Conservation (phyloP, 2,888 invertebrate genomes). For the Standfussiana lucernea region DNA sequence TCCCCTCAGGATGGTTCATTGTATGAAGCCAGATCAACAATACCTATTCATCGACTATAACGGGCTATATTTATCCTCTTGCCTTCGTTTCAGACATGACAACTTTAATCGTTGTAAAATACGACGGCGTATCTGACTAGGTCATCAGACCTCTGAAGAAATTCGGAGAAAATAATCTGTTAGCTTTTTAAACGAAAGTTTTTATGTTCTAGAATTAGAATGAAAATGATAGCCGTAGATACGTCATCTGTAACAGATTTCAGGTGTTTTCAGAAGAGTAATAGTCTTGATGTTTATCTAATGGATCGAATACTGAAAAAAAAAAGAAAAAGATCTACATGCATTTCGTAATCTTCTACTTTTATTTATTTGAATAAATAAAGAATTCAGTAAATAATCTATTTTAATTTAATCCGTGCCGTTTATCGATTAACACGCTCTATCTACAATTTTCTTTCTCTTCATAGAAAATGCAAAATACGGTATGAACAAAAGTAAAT, state of each 20-base stretch:
- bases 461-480: conserved; percentile 28
- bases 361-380: conserved; percentile 20
- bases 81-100: conserved; percentile 40
- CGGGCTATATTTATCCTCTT: conserved; percentile 31
- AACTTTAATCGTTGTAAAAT: conserved; percentile 48
- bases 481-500: conserved; percentile 40
- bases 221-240: conserved; percentile 10
- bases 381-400: not conserved
- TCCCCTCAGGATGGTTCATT: conserved; percentile 36
- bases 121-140: conserved; percentile 38
- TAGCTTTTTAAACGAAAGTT: conserved; percentile 32
- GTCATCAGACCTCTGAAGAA: conserved; percentile 40
- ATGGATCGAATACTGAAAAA: conserved; percentile 7
- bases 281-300: conserved; percentile 40
- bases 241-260: not conserved
- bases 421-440: conserved; percentile 28
- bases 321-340: conserved; percentile 16
- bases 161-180: conserved; percentile 27
- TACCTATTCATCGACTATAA: conserved; percentile 32
- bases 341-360: conserved; percentile 12
- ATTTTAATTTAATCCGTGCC: conserved; percentile 15
- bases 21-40: conserved; percentile 30
- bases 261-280: conserved; percentile 5
- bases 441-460: conserved; percentile 36
- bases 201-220: conserved; percentile 1